Evolutionary conservation across 2,113 vertebrate species (phyloP).

Genomic region (Mustelus asterias): DNA sequence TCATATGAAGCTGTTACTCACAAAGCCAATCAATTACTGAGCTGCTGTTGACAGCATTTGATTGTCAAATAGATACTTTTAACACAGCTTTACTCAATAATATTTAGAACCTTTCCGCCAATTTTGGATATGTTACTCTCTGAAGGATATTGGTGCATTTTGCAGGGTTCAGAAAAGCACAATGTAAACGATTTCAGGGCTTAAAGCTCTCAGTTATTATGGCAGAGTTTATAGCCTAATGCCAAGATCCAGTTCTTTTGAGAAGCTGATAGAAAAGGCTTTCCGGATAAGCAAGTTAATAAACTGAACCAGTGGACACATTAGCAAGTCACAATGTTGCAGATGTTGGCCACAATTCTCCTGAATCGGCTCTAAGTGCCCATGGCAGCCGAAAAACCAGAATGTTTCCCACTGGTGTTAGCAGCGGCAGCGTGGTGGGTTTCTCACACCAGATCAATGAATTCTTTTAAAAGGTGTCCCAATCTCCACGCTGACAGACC

Average conservation of each 20-base stretch:
- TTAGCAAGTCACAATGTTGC: background rate
- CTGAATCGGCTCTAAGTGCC: too few species aligned
- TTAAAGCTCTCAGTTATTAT: background rate
- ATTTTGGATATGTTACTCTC: background rate
- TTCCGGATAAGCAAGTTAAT: background rate
- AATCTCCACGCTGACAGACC: too few species aligned
- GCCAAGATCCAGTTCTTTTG: background rate
- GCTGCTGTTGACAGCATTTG: background rate
- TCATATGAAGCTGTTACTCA: background rate
- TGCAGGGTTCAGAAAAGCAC: background rate
- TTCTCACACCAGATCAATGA: too few species aligned
- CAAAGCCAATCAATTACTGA: background rate
- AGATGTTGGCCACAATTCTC: background rate
- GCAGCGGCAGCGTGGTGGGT: too few species aligned
- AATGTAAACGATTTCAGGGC: background rate
- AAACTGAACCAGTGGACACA: background rate
- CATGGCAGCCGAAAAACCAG: too few species aligned
- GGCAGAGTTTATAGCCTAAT: background rate
- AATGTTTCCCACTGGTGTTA: too few species aligned
- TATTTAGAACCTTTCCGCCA: background rate
- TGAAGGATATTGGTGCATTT: background rate
- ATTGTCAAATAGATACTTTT: background rate
- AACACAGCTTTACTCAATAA: background rate
- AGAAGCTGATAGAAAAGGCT: background rate
- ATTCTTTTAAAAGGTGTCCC: too few species aligned